Percentiles rank a stretch among this genome's conserved stretches.
These are phyloP conservation scores for Chrysaora quinquecirrha DNA, from an alignment of 30 jellyfish, hydroid and myxozoan genomes.

Conservation along the genomic window DNA sequence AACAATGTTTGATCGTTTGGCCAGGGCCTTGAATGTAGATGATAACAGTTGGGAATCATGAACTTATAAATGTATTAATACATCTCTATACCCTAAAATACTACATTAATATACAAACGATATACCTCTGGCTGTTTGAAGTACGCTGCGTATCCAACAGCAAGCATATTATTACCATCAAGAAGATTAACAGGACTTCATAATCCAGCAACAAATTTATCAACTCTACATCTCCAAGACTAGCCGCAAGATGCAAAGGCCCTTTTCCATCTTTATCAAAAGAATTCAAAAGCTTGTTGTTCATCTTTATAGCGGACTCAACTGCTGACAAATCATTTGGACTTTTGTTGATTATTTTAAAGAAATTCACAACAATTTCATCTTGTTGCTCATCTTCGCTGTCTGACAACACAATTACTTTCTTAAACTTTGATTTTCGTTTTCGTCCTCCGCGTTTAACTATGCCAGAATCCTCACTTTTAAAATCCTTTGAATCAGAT, in stretches of 20 bases:
- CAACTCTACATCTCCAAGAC: slow-evolving; percentile 33
- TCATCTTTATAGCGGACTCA: neutral
- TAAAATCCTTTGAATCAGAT: neutral
- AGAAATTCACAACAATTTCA: neutral
- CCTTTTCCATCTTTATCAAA: slow-evolving; percentile 37
- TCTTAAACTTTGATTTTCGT: neutral
- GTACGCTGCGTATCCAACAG: slow-evolving; percentile 73
- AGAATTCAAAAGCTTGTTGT: neutral
- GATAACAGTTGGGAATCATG: too few species aligned
- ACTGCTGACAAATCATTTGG: neutral
- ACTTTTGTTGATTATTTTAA: neutral
- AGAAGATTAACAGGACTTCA: slow-evolving; percentile 50
- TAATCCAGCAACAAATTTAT: slow-evolving; percentile 23
- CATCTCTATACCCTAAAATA: too few species aligned
- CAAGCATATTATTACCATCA: slow-evolving; percentile 36
- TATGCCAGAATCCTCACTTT: too few species aligned
- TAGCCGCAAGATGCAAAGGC: slow-evolving; percentile 50
- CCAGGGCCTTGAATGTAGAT: too few species aligned
- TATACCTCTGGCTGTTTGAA: slow-evolving; percentile 59
- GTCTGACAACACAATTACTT: neutral
- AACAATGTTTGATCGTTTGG: too few species aligned
- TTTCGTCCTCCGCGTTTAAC: too few species aligned
- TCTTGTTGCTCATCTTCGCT: neutral
- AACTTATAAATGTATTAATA: too few species aligned
- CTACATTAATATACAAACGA: too few species aligned